Base-by-base conservation (phyloP, 2,888 invertebrate species). In the Cartodere bifasciata region DNA sequence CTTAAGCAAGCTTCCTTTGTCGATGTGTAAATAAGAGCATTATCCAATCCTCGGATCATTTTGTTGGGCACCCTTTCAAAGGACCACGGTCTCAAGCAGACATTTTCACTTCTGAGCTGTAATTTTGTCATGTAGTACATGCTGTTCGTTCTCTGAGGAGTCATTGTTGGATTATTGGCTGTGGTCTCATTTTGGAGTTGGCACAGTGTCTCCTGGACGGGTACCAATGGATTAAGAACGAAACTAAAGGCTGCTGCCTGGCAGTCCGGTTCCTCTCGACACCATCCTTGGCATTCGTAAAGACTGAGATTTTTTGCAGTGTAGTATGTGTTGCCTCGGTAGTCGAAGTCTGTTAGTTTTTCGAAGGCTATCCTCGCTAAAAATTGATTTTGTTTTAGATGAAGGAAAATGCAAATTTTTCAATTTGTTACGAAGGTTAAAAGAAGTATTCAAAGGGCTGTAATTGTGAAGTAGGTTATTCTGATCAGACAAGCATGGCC, bases 61-160 rank as follows among this genome's bases (percentile, higher is more conserved):
- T 88, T 88, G 58, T 90, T 90, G 3, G 91, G 90, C 23, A 91
- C 85, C 26, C 91, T 68, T 60, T 92, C 91, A 60, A 92, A 91
- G 22, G 88, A 72, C 91, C 91, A 91, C 17, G 90, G 88, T 38
- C 91, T 70, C 44, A 84, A 67, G 55, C 91, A 91, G 4, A 91
- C 84, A 56, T 87, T 88, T 56, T 91, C 91, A 43, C 88, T 85
- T 58, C 88, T 67, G 47, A 91, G 73, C 64, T 83, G 81, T 49
- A 91, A 65, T 62, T 91, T 91, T 50, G 87, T 86, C 87, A 91
- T 88, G 68, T 91, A 91, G 62, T 91, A 91, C 66, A 87, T 84
- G 60, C 87, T 90, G 49, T 85, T 85, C 13, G 87, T 80, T 35
- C 83, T 68, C 60, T 78, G 78, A 2, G 90, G 83, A 30, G 75